These are phyloP conservation scores for Eulemur mongoz DNA, from an alignment of 2,797 vertebrate species.

Conservation along the genomic window DNA sequence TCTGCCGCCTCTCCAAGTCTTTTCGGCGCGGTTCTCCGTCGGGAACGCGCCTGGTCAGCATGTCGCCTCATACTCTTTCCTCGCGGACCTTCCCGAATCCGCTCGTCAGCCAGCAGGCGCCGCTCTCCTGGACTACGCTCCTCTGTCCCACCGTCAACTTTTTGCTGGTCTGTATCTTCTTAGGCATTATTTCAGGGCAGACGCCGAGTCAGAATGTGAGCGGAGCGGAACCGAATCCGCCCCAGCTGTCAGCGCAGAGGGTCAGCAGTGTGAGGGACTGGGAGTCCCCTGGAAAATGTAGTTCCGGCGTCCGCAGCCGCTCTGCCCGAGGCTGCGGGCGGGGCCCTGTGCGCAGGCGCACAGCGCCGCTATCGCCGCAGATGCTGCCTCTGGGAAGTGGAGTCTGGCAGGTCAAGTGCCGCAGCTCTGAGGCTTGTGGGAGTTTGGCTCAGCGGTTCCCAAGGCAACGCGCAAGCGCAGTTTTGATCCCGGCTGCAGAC, in stretches of 20 bases:
- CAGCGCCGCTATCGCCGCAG: fast-evolving
- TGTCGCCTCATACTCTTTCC: neutral
- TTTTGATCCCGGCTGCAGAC: neutral
- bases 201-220: fast-evolving
- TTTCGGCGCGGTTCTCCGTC: neutral
- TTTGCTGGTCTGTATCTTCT: neutral
- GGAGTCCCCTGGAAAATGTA: slow-evolving; percentile 46
- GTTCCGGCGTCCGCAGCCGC: neutral
- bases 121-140: neutral
- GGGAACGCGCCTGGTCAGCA: neutral
- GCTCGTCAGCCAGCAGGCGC: neutral
- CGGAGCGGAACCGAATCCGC: neutral
- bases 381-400: neutral
- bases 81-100: neutral
- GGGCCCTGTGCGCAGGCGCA: neutral
- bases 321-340: too few relatives aligned
- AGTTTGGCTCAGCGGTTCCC: neutral
- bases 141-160: neutral
- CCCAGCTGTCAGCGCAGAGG: fast-evolving
- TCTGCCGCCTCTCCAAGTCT: neutral
- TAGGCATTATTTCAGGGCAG: neutral
- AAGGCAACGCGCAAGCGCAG: slow-evolving; percentile 64
- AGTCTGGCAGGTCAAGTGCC: fast-evolving
- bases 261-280: fast-evolving
- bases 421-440: neutral